Evolutionary conservation across 23 tunicate species (phyloP).

Genomic region (Ascidia mentula): DNA sequence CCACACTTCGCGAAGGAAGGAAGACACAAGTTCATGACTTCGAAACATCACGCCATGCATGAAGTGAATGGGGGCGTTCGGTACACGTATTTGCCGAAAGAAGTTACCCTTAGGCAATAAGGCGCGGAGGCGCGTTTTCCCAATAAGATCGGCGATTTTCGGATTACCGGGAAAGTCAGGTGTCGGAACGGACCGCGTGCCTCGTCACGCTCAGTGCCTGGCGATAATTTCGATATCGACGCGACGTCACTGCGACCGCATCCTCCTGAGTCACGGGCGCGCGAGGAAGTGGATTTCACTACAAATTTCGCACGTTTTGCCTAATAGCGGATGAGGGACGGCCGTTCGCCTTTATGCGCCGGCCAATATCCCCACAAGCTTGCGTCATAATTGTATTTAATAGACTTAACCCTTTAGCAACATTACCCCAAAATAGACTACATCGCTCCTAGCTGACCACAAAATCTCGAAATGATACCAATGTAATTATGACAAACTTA

Average conservation of each 20-base stretch:
- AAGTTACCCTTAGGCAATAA: neutral
- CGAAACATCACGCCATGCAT: constrained; percentile 5
- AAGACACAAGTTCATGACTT: too few species aligned
- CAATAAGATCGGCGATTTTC: neutral
- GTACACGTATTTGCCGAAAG: too few species aligned
- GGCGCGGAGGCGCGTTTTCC: neutral
- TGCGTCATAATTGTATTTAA: neutral
- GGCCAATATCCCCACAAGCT: too few species aligned
- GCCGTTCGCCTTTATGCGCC: neutral
- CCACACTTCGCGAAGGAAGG: too few species aligned
- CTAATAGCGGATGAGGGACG: neutral
- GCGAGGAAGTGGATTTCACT: neutral
- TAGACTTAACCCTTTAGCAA: too few species aligned
- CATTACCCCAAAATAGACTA: too few species aligned
- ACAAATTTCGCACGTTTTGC: neutral
- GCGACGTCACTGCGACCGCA: constrained; percentile 5
- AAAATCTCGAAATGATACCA: too few species aligned
- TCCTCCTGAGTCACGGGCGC: constrained; percentile 1
- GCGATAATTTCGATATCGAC: neutral
- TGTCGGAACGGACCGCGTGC: neutral
- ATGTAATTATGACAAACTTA: too few species aligned
- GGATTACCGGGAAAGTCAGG: neutral
- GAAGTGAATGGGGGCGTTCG: too few species aligned
- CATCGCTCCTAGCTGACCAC: too few species aligned
- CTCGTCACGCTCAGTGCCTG: constrained; percentile 11